Base-by-base conservation (phyloP, 2,888 invertebrate species). In the Yponomeuta evonymella region DNA sequence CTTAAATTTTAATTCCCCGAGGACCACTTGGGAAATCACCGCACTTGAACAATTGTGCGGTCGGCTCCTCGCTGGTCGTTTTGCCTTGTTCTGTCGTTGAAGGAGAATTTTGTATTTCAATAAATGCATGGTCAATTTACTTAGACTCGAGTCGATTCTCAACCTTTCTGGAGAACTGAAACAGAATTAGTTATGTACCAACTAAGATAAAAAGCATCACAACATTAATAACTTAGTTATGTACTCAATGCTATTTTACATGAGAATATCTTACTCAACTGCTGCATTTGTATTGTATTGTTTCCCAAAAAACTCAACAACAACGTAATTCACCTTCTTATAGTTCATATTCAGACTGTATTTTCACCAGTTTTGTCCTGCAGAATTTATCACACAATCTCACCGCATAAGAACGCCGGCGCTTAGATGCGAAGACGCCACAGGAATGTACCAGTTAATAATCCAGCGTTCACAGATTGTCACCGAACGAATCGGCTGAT, bases 1-100 rank as follows among this genome's bases (percentile, higher is more conserved):
- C 75, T 75, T 72, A 79, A 82, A 81, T 79, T 80, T 72, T 79
- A 80, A 82, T 80, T 78, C 77, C 23, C 68, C 68, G 75, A 75
- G 75, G 76, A 78, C 77, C 79, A 83, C 79, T 81, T 79, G 36
- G 48, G 72, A 75, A 76, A 75, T 73, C 74, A 73, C 71, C 73
- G 75, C 77, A 76, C 75, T 73, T 73, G 75, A 76, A 76, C 76
- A 77, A 75, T 76, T 75, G 73, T 72, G 71, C 75, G 73, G 75
- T 76, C 4, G 15, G 6, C 23, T 68, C 68, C 68, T 30, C 23
- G 30, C 23, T 62, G 48, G 10, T n/a, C 51, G 1, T 58, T 5
- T 5, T 58, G 6, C 15, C 43, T 43, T 43, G 43, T 36, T 36
- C 36, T 36, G 36, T 36, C 36, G 2, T 4, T 36, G 15, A 58